Evolutionary conservation across 2,888 invertebrate genomes (phyloP).

Genomic region (Diaprepes abbreviatus): DNA sequence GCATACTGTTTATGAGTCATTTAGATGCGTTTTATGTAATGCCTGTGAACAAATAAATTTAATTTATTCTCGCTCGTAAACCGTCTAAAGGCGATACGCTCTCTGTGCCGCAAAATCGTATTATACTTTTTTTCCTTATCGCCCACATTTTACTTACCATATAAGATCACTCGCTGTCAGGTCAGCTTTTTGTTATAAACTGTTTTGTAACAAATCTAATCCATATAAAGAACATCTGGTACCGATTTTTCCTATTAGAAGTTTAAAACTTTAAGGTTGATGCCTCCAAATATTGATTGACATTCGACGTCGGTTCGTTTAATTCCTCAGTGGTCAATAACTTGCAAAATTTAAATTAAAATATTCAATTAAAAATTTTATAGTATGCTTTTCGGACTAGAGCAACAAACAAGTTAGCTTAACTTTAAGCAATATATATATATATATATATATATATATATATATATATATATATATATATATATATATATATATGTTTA

Average conservation of each 20-base stretch:
- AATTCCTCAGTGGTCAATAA: too few relatives aligned
- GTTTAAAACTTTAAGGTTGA: not conserved
- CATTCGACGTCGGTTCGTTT: not conserved
- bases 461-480: too few relatives aligned
- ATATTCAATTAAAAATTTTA: too few relatives aligned
- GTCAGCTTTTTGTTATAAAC: constrained; percentile 32
- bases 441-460: too few relatives aligned
- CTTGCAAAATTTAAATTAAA: too few relatives aligned
- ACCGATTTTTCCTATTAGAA: constrained; percentile 1
- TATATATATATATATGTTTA: too few relatives aligned
- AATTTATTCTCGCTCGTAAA: not conserved
- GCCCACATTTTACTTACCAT: constrained; percentile 25
- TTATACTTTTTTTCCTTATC: constrained; percentile 31
- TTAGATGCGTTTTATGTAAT: not conserved
- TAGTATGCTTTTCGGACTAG: too few relatives aligned
- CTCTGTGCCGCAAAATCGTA: constrained; percentile 25
- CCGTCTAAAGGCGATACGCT: constrained; percentile 13
- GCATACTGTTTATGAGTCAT: not conserved
- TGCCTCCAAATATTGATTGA: not conserved
- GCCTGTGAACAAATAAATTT: not conserved
- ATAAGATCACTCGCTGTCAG: constrained; percentile 34
- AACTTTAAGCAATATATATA: too few relatives aligned
- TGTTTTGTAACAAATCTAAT: constrained; percentile 30
- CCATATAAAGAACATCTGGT: constrained; percentile 18
- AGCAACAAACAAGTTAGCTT: too few relatives aligned